These are phyloP conservation scores for Umimayanthus chanpuru DNA, from an alignment of 92 coral and sea anemone species.

Conservation along the genomic window DNA sequence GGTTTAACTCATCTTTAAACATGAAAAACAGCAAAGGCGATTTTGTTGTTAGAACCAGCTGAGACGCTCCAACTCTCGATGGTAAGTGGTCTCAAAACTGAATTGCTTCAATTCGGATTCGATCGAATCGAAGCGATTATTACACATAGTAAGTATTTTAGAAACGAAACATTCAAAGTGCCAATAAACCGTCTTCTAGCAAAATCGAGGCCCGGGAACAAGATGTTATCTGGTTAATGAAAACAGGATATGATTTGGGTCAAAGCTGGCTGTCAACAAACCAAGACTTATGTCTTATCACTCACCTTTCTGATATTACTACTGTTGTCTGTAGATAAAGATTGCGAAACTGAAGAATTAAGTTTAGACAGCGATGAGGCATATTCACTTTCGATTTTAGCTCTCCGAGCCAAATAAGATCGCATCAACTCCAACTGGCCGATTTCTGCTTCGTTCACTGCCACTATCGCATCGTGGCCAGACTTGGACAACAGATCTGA, in stretches of 20 bases:
- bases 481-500: conserved; percentile 71
- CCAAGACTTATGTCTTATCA: too few species aligned
- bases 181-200: background rate
- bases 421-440: conserved; percentile 83
- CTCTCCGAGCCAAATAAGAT: conserved; percentile 72
- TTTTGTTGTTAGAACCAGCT: too few species aligned
- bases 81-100: too few species aligned
- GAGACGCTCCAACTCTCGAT: too few species aligned
- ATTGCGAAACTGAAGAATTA: conserved; percentile 63
- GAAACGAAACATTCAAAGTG: background rate
- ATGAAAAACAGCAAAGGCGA: background rate
- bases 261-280: background rate
- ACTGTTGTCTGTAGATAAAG: conserved; percentile 61
- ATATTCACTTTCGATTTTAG: conserved; percentile 79
- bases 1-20: background rate
- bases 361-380: conserved; percentile 79
- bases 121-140: too few species aligned
- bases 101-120: too few species aligned
- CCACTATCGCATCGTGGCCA: conserved; percentile 85
- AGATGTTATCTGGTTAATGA: background rate
- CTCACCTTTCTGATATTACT: conserved; percentile 87
- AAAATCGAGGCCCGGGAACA: background rate
- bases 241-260: background rate
- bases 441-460: conserved; percentile 81
- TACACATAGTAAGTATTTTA: too few species aligned